Evolutionary conservation across 2,888 invertebrate species (phyloP), one percentile per base, ranked within the genome.

Genomic region (Acanthococcus lagerstroemiae): DNA sequence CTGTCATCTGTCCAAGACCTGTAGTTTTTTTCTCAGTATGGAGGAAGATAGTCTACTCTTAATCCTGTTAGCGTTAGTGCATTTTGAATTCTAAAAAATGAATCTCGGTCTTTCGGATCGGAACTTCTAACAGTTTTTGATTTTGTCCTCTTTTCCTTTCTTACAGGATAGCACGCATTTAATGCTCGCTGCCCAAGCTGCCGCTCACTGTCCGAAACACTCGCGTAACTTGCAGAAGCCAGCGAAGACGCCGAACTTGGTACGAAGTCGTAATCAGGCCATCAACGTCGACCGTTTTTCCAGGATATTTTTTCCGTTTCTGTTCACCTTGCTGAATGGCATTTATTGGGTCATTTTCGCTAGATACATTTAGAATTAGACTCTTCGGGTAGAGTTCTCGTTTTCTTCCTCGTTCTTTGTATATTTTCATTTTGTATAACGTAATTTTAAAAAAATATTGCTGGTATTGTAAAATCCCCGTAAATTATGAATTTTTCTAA

Each of bases 301-400:
- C 3, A 78, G 87, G 50, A 80, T 86, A 60, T 82, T 84, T 72
- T 87, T 87, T 73, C 87, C 87, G 2, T 79, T 84, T 57, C 78
- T 86, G 54, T 87, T 87, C 73, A 79, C 85, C 67, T 76, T 84
- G 67, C 78, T 87, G 55, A 87, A 87, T 74, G 78, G 80, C 69
- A 83, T 84, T 70, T 87, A 87, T 74, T 87, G 87, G 87, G 82
- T 84, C 71, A 79, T 84, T 74, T 87, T 87, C 75, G 85, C 84
- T 66, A 84, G 86, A 74, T 86, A 71, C 65, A 69, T 73, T 44
- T 73, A 71, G 24, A 52, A 52, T 22, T 22, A 52, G 2, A 3
- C 4, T 37, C 2, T 37, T 1, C 2, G 1, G 37, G 3, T 15
- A n/a, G n/a, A n/a, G n/a, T n/a, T n/a, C 37, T 30, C 37, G 37